Evolutionary conservation across 2,888 invertebrate species (phyloP), one percentile per base, ranked within the genome.

Genomic region (Xylophagus ater): DNA sequence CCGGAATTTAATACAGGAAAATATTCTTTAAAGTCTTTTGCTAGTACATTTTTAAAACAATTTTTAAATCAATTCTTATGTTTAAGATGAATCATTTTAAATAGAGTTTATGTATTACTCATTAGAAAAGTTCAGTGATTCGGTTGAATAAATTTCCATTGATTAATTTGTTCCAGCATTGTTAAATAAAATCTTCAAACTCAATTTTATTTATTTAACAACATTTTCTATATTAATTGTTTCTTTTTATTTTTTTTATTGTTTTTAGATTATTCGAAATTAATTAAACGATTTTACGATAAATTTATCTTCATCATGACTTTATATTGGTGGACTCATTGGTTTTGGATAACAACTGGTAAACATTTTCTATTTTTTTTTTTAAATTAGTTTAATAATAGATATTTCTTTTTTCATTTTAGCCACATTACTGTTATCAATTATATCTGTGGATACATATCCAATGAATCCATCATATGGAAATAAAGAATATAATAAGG

Each of bases 271-370:
- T 8, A 37, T 37, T 31, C 29, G 24, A 17, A 13, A 37, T 37
- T 30, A 31, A 5, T 15, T 24, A 15, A 13, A n/a, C n/a, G n/a
- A n/a, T n/a, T n/a, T n/a, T n/a, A n/a, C n/a, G n/a, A n/a, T n/a
- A n/a, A n/a, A n/a, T n/a, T 38, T 38, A n/a, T 26, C 17, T 43
- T 45, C 52, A 59, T 78, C 78, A 84, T 83, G 83, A 83, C 81
- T 67, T 72, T 81, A 59, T 82, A 82, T 66, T 83, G 81, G 81
- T 84, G 84, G 82, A 83, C 81, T 73, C 83, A 84, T 66, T 84
- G 84, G 83, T 84, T 84, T 68, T 84, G 84, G 84, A 80, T 84
- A 70, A 84, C 83, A 60, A 15, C 15, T 29, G 29, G 45, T 40
- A 35, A 40, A 37, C 40, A 24, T 24, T 13, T n/a, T n/a, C n/a